Conservation (phyloP, 2,113 vertebrate species). For the Mustelus asterias region DNA sequence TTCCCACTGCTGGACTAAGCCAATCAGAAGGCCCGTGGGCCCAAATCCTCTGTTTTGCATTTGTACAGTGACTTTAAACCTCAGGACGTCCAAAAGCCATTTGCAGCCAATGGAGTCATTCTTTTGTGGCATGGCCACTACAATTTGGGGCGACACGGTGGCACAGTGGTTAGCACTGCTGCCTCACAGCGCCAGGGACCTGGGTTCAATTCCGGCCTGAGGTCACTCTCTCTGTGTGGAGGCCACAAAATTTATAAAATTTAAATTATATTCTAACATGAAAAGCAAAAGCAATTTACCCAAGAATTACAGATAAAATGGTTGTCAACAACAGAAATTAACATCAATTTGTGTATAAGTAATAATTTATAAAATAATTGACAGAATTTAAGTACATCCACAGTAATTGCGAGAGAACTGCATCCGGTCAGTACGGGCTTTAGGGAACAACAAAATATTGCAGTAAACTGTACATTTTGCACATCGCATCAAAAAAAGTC, state of each 20-base stretch:
- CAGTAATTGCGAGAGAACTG: constrained; percentile 55
- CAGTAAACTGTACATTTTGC: constrained; percentile 30
- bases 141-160: too few species aligned
- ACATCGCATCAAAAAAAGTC: constrained; percentile 52
- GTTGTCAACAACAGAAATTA: constrained; percentile 63
- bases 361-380: constrained; percentile 62
- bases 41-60: not conserved
- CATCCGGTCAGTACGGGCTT: constrained; percentile 57
- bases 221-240: too few species aligned
- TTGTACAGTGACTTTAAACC: not conserved
- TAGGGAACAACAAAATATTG: constrained; percentile 53
- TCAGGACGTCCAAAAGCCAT: not conserved
- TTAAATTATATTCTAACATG: constrained; percentile 43
- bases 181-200: too few species aligned
- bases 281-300: constrained; percentile 61
- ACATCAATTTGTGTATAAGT: constrained; percentile 57
- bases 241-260: too few species aligned
- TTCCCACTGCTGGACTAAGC: not conserved
- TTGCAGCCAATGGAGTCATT: not conserved
- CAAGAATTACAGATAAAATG: constrained; percentile 63
- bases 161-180: too few species aligned
- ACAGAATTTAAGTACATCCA: constrained; percentile 43
- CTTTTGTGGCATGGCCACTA: not conserved
- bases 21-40: not conserved
- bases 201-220: too few species aligned